These are phyloP conservation scores for Cynoglossus semilaevis DNA, from an alignment of 2,113 vertebrate genomes.

Conservation along the genomic window DNA sequence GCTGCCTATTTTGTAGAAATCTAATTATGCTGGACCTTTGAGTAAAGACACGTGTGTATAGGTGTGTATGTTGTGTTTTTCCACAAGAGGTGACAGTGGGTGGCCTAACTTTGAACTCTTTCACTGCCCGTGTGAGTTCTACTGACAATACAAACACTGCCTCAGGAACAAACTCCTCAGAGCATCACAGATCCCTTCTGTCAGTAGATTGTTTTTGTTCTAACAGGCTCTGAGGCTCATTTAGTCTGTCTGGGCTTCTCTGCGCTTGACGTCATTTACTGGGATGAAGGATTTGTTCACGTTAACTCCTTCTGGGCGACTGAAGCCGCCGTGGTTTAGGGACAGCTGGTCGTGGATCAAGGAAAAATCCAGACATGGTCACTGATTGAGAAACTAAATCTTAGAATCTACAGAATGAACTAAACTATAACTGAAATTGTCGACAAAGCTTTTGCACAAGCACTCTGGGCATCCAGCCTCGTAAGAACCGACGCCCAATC, in stretches of 20 bases:
- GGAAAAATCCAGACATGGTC: conserved; percentile 1
- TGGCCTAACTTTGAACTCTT: conserved; percentile 48
- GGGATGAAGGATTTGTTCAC: conserved; percentile 41
- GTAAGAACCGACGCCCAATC: not conserved
- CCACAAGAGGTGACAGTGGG: conserved; percentile 40
- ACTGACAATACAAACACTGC: conserved; percentile 44
- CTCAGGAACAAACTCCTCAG: conserved; percentile 22
- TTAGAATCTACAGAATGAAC: not conserved
- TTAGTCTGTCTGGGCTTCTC: conserved; percentile 23
- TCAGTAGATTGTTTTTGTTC: conserved; percentile 21
- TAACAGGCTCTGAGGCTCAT: conserved; percentile 35
- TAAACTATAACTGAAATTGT: not conserved
- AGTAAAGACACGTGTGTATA: not conserved
- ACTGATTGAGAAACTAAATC: not conserved
- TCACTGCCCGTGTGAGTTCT: conserved; percentile 23
- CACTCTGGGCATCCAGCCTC: not conserved
- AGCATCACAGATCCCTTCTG: conserved; percentile 5
- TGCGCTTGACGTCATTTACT: conserved; percentile 27
- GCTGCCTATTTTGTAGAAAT: too few relatives aligned
- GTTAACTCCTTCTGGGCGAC: conserved; percentile 27
- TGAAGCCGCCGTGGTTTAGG: conserved; percentile 14
- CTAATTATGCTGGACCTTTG: too few relatives aligned
- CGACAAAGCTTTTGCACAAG: not conserved
- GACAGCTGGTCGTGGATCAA: conserved; percentile 27
- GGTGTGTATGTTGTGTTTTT: conserved; percentile 38